Evolutionary conservation across 2,113 vertebrate genomes (phyloP).

Genomic region (Cinclus cinclus): DNA sequence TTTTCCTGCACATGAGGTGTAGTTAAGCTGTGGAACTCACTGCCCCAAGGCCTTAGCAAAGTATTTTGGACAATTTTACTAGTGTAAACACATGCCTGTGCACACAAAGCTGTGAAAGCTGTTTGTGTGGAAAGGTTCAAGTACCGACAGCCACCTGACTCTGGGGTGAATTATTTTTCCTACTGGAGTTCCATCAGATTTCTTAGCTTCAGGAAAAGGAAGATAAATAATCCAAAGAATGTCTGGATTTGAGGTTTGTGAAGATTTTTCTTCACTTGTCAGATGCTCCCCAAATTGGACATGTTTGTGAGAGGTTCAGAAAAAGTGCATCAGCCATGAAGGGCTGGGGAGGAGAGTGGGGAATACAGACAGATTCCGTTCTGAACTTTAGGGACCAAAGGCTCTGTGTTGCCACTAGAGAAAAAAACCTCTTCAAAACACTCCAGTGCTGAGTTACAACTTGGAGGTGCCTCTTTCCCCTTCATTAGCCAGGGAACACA

Average conservation of each 20-base stretch:
- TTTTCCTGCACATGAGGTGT: accelerated
- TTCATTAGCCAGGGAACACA: not conserved
- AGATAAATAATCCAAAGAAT: not conserved
- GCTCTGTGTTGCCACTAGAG: not conserved
- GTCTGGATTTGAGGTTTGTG: not conserved
- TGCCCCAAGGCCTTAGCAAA: not conserved
- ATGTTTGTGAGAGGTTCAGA: not conserved
- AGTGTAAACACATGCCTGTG: not conserved
- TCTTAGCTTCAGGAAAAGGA: not conserved
- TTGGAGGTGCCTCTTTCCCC: not conserved
- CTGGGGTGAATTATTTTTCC: not conserved
- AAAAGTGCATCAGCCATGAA: not conserved
- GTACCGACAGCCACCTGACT: not conserved
- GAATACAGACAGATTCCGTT: not conserved
- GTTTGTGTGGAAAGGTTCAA: not conserved
- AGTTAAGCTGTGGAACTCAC: not conserved
- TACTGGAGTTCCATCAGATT: not conserved
- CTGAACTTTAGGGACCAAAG: not conserved
- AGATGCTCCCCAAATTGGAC: not conserved
- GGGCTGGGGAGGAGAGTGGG: not conserved
- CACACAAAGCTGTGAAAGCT: not conserved
- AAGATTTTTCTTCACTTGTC: not conserved
- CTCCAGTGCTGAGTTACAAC: not conserved
- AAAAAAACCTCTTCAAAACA: not conserved
- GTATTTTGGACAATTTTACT: not conserved